A percentile compares a stretch with the other conserved stretches of the same genome.
These are phyloP conservation scores for Vanessa tameamea DNA, from an alignment of 1,140 invertebrate species.

Conservation along the genomic window DNA sequence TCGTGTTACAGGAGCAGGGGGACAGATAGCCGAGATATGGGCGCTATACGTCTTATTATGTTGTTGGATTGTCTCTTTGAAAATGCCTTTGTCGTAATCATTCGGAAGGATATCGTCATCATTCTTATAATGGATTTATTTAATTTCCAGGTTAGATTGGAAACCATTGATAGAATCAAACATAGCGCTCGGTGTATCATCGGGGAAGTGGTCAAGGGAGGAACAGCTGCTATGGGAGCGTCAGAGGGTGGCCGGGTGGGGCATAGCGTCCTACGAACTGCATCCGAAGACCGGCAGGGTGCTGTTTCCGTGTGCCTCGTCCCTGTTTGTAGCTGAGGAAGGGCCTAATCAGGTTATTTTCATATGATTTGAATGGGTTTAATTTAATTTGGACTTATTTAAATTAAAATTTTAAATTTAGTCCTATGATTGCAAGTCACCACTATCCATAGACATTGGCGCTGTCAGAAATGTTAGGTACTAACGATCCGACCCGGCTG, in stretches of 20 bases:
- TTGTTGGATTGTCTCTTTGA: too few species aligned
- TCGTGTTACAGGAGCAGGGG: too few species aligned
- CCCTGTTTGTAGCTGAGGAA: conserved; percentile 84
- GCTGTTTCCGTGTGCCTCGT: conserved; percentile 94
- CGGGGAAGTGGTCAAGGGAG: conserved; percentile 85
- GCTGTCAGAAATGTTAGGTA: too few species aligned
- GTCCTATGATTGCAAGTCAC: too few species aligned
- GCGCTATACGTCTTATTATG: too few species aligned
- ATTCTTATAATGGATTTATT: too few species aligned
- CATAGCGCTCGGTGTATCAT: conserved; percentile 61
- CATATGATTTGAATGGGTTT: not conserved
- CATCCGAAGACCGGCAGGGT: conserved; percentile 90
- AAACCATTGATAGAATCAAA: conserved; percentile 69
- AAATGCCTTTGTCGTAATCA: too few species aligned
- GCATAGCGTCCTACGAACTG: conserved; percentile 96
- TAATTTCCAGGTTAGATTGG: conserved; percentile 63
- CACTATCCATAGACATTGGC: too few species aligned
- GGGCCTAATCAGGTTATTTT: conserved; percentile 78
- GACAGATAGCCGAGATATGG: too few species aligned
- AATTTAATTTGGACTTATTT: not conserved
- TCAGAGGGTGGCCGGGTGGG: conserved; percentile 93
- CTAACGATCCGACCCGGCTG: too few species aligned
- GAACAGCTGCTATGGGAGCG: conserved; percentile 95
- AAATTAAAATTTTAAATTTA: too few species aligned
- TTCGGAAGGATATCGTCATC: too few species aligned